phyloP scores from a whole-genome alignment of 2,797 vertebrate species.

The Falco naumanni region DNA sequence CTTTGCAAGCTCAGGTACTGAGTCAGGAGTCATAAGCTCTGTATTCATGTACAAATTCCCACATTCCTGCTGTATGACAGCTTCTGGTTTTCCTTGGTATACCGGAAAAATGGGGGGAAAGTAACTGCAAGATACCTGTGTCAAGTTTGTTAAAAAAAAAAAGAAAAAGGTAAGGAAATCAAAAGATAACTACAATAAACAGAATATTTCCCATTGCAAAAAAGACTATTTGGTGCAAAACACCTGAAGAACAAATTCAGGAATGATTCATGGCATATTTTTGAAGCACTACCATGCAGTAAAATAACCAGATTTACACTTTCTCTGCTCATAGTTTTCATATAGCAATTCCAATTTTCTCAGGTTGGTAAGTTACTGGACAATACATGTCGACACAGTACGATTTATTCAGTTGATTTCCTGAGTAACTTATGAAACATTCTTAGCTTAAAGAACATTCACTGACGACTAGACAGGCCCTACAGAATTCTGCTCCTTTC shows the following conservation, averaged over 20 bases:
- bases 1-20: background rate
- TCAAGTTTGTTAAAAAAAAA: background rate
- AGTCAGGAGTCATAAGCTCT: background rate
- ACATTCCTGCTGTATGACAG: background rate
- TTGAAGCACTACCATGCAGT: background rate
- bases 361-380: background rate
- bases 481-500: background rate
- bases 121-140: background rate
- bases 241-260: background rate
- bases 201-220: background rate
- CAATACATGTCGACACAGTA: background rate
- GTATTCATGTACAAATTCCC: background rate
- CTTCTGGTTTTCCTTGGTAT: background rate
- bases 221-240: background rate
- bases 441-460: background rate
- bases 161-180: background rate
- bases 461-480: fast-evolving
- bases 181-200: background rate
- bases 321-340: background rate
- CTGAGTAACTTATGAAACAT: background rate
- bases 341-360: background rate
- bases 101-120: background rate
- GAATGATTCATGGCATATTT: background rate
- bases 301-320: background rate
- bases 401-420: background rate